phyloP scores from a whole-genome alignment of 2,113 vertebrate species.

The Microtus richardsoni region DNA sequence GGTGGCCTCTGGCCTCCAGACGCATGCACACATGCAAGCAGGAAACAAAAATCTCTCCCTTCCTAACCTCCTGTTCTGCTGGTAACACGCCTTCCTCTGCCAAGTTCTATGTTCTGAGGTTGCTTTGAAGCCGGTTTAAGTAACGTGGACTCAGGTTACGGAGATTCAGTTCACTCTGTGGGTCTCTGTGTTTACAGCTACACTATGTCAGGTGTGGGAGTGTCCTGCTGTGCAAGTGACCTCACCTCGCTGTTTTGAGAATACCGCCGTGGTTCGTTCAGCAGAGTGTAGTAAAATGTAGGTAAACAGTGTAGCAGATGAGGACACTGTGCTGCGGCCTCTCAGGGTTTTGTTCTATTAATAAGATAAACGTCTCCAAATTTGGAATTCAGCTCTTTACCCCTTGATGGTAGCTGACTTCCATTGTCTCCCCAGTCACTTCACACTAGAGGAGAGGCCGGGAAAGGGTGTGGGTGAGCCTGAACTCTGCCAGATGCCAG shows the following conservation, averaged over 20 bases:
- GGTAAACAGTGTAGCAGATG: background rate
- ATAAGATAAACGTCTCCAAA: background rate
- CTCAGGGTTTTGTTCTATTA: background rate
- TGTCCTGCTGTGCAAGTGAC: constrained; percentile 56
- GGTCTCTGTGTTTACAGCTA: background rate
- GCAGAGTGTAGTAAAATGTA: constrained; percentile 29
- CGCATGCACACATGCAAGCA: background rate
- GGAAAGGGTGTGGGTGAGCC: background rate
- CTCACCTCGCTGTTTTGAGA: constrained; percentile 47
- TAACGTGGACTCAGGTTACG: accelerated
- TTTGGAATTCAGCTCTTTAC: too few relatives aligned
- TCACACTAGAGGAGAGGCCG: background rate
- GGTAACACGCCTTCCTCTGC: background rate
- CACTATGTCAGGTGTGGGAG: background rate
- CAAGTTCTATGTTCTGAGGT: background rate
- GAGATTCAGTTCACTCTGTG: background rate
- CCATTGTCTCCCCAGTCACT: background rate
- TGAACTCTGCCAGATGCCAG: background rate
- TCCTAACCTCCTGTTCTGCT: background rate
- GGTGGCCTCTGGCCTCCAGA: too few relatives aligned
- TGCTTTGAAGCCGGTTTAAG: background rate
- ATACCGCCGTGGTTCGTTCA: constrained; percentile 39
- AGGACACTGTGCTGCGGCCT: background rate
- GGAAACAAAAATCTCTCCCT: background rate
- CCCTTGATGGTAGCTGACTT: too few relatives aligned